A percentile compares a stretch with the other conserved stretches of the same genome.
phyloP scores from a whole-genome alignment of 2,888 invertebrate genomes.

The Boloria euphrosyne region DNA sequence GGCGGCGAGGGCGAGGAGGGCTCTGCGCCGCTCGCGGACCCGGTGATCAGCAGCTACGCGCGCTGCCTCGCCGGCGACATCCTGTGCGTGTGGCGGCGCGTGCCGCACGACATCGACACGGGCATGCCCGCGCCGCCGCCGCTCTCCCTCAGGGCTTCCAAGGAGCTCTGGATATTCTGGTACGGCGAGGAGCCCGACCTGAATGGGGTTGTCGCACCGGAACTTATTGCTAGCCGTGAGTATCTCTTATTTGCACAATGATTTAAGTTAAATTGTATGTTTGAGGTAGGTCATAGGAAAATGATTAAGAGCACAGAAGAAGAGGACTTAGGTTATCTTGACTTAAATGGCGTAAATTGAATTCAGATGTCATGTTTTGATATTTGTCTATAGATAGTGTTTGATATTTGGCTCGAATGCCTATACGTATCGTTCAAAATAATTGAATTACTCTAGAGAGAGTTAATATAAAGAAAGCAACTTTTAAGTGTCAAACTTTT shows the following conservation, averaged over 20 bases:
- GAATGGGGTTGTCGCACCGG: constrained; percentile 90
- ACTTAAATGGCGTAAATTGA: too few species aligned
- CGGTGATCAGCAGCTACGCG: constrained; percentile 94
- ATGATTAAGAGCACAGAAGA: too few species aligned
- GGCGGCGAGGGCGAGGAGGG: constrained; percentile 75
- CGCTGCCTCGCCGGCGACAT: constrained; percentile 96
- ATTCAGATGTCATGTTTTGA: too few species aligned
- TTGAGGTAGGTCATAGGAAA: not conserved
- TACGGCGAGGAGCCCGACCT: constrained; percentile 98
- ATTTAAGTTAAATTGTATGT: not conserved
- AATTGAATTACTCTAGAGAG: constrained; percentile 1
- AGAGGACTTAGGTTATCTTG: too few species aligned
- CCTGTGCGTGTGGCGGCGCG: constrained; percentile 98
- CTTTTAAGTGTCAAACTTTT: constrained; percentile 15
- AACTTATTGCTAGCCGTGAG: constrained; percentile 93
- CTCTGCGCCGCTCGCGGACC: constrained; percentile 91
- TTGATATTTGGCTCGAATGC: too few species aligned
- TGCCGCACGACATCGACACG: constrained; percentile 80
- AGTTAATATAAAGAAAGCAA: not conserved
- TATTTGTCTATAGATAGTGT: too few species aligned
- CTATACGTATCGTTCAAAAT: not conserved
- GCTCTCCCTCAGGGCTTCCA: constrained; percentile 92
- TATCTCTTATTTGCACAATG: constrained; percentile 48
- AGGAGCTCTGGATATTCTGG: constrained; percentile 99
- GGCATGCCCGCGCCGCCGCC: constrained; percentile 86